Percentiles rank a stretch among this genome's conserved stretches.
Evolutionary conservation across 2,113 vertebrate genomes (phyloP).

Genomic region (Perognathus longimembris): DNA sequence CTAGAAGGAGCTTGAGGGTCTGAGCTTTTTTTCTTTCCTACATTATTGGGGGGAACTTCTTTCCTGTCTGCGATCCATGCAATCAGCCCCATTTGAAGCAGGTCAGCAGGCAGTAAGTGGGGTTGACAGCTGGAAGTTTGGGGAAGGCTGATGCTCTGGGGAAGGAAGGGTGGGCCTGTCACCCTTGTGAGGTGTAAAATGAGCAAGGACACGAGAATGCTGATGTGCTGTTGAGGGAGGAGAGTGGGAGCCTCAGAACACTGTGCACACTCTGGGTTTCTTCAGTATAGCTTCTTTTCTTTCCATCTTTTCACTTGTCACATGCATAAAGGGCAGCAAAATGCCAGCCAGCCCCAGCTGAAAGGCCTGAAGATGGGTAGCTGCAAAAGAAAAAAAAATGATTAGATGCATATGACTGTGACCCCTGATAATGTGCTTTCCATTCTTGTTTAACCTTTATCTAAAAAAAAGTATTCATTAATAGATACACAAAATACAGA

Average conservation of each 20-base stretch:
- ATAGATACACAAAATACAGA: not conserved
- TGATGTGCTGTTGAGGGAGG: not conserved
- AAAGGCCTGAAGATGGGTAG: slow-evolving; percentile 42
- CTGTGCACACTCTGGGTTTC: not conserved
- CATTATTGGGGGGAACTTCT: not conserved
- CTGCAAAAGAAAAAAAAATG: slow-evolving; percentile 48
- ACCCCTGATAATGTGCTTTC: not conserved
- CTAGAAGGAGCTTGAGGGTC: not conserved
- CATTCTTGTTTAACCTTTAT: slow-evolving; percentile 29
- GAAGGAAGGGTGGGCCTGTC: not conserved
- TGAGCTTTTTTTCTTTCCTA: not conserved
- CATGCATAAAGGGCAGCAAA: slow-evolving; percentile 67
- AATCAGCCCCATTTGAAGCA: not conserved
- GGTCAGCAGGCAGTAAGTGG: not conserved
- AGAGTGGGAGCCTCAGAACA: not conserved
- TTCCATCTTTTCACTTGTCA: slow-evolving; percentile 56
- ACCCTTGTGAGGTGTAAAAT: not conserved
- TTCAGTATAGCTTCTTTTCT: slow-evolving; percentile 43
- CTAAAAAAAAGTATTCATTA: not conserved
- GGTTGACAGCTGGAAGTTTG: not conserved
- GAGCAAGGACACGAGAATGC: not conserved
- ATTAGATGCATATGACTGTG: slow-evolving; percentile 26
- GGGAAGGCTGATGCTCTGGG: not conserved
- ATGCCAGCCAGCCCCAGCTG: slow-evolving; percentile 54
- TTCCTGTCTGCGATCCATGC: accelerated